Conservation (phyloP, 2,797 vertebrate species). For the Manis javanica region DNA sequence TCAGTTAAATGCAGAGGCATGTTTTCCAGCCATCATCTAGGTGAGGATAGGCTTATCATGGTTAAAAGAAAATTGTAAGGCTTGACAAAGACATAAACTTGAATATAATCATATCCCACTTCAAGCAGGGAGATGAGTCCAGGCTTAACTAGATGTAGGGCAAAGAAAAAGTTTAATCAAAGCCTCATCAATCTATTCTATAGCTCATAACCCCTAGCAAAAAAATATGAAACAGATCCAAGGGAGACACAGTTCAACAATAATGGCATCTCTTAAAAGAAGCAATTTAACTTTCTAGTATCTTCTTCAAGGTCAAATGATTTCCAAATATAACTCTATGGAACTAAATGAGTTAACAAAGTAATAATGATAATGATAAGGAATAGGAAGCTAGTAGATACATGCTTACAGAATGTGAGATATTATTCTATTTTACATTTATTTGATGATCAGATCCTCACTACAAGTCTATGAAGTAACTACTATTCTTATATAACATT, state of each 20-base stretch:
- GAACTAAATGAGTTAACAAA: background rate
- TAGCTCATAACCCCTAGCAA: background rate
- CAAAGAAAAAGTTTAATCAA: background rate
- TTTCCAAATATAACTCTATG: background rate
- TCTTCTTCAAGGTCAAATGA: background rate
- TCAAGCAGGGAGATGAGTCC: background rate
- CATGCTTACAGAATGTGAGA: background rate
- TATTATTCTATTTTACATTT: background rate
- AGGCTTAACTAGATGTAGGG: background rate
- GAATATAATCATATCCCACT: background rate
- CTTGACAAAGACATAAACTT: constrained; percentile 31
- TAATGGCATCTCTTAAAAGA: background rate
- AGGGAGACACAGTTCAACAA: background rate
- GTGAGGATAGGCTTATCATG: background rate
- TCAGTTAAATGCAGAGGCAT: constrained; percentile 14
- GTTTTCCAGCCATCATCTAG: background rate
- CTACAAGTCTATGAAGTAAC: background rate
- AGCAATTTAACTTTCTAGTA: background rate
- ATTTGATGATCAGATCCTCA: background rate
- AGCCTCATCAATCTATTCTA: background rate
- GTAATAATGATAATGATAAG: background rate
- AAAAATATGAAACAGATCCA: background rate
- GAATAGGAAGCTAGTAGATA: background rate
- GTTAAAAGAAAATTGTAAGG: constrained; percentile 3
- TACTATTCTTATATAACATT: background rate